Conservation (phyloP, 2,797 vertebrate genomes). For the Tachyglossus aculeatus region DNA sequence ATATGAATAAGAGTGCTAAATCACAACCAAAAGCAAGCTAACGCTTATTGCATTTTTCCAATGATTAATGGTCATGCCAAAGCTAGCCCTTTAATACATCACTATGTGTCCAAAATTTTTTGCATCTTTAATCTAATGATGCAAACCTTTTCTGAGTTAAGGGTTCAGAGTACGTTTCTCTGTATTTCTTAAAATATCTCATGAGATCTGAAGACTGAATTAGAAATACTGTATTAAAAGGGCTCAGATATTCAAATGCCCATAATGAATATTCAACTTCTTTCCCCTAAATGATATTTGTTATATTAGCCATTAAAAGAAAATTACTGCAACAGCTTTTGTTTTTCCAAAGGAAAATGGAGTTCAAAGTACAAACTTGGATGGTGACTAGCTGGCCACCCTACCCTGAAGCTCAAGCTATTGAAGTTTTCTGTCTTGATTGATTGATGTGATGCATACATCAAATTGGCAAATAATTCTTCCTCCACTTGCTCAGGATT, state of each 20-base stretch:
- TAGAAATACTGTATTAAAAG: conserved; percentile 12
- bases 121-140: not conserved
- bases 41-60: not conserved
- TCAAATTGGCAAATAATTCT: too few relatives aligned
- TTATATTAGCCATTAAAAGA: conserved; percentile 12
- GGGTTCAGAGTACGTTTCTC: not conserved
- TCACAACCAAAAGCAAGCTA: conserved; percentile 12
- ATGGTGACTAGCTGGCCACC: too few relatives aligned
- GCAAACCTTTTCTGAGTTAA: not conserved
- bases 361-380: too few relatives aligned
- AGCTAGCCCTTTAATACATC: not conserved
- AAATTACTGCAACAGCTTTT: not conserved
- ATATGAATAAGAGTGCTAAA: not conserved
- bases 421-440: too few relatives aligned
- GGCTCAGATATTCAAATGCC: not conserved
- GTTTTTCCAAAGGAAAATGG: conserved; percentile 11
- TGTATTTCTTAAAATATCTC: conserved; percentile 1
- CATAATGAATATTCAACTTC: conserved; percentile 2
- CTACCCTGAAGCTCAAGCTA: too few relatives aligned
- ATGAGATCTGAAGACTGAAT: not conserved
- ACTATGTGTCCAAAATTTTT: not conserved
- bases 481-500: too few relatives aligned
- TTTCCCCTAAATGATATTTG: not conserved
- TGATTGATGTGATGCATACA: too few relatives aligned
- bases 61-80: conserved; percentile 4